phyloP scores from a whole-genome alignment of 2,113 vertebrate species.

The Piprites chloris region DNA sequence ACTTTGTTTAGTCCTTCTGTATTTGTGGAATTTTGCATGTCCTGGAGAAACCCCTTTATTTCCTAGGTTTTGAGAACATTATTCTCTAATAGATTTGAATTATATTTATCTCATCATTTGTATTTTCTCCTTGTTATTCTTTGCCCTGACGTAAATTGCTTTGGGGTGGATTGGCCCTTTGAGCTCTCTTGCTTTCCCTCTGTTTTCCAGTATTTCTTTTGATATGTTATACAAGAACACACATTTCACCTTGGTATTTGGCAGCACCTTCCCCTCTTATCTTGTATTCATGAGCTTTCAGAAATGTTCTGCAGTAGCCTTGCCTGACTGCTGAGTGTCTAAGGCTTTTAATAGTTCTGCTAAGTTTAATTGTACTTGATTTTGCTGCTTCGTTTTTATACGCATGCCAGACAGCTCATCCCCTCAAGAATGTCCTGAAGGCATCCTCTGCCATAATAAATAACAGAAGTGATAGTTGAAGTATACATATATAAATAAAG shows the following conservation, averaged over 20 bases:
- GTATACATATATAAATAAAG: slow-evolving; percentile 1
- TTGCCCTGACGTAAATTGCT: not conserved
- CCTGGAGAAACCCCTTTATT: not conserved
- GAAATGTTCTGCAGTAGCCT: not conserved
- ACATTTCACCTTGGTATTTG: not conserved
- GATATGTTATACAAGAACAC: not conserved
- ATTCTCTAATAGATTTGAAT: not conserved
- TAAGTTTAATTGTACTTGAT: slow-evolving; percentile 58
- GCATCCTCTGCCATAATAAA: slow-evolving; percentile 41
- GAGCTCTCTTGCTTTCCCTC: not conserved
- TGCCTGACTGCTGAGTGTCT: not conserved
- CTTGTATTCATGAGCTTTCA: not conserved
- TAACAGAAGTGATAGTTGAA: slow-evolving; percentile 49
- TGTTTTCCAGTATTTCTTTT: not conserved
- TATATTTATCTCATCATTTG: not conserved
- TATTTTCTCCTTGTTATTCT: not conserved
- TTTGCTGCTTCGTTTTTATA: slow-evolving; percentile 42
- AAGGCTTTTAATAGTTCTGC: slow-evolving; percentile 40
- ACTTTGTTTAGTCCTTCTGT: not conserved
- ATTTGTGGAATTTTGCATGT: not conserved
- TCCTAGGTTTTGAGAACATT: not conserved
- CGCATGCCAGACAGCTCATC: slow-evolving; percentile 48
- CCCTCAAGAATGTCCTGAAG: slow-evolving; percentile 58
- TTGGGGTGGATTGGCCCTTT: not conserved
- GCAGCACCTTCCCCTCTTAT: not conserved